Percentiles rank a stretch among this genome's conserved stretches.
These are phyloP conservation scores for Acanthoscelides obtectus DNA, from an alignment of 2,888 invertebrate genomes.

Conservation along the genomic window DNA sequence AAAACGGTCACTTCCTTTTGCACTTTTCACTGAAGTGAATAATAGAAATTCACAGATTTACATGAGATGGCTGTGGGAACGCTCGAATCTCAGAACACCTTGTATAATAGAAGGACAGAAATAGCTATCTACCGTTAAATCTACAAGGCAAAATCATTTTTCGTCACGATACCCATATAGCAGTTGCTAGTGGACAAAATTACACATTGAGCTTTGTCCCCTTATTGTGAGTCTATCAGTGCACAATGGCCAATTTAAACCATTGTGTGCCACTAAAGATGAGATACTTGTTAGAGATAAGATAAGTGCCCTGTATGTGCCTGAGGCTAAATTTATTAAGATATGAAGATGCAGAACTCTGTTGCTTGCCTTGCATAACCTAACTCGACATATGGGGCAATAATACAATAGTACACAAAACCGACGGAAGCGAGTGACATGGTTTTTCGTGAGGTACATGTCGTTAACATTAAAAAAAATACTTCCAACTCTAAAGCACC, in stretches of 20 bases:
- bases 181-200: neutral
- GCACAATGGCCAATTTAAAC: neutral
- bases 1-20: too few relatives aligned
- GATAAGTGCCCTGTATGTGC: neutral
- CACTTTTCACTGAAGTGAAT: too few relatives aligned
- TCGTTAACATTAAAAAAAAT: too few relatives aligned
- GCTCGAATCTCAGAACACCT: neutral
- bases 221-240: neutral
- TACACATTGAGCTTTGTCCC: neutral
- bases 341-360: neutral
- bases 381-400: neutral
- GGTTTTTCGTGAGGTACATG: too few relatives aligned
- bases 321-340: neutral
- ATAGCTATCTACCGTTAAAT: neutral
- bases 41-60: too few relatives aligned
- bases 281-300: neutral
- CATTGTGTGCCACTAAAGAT: neutral
- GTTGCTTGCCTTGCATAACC: neutral
- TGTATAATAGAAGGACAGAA: neutral
- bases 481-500: too few relatives aligned
- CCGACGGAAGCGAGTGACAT: too few relatives aligned
- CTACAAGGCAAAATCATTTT: neutral
- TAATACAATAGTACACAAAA: too few relatives aligned
- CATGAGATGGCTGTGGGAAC: too few relatives aligned
- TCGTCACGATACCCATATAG: neutral